These are phyloP conservation scores for Papilio aristodemus DNA, from an alignment of 1,140 invertebrate species.

Conservation along the genomic window DNA sequence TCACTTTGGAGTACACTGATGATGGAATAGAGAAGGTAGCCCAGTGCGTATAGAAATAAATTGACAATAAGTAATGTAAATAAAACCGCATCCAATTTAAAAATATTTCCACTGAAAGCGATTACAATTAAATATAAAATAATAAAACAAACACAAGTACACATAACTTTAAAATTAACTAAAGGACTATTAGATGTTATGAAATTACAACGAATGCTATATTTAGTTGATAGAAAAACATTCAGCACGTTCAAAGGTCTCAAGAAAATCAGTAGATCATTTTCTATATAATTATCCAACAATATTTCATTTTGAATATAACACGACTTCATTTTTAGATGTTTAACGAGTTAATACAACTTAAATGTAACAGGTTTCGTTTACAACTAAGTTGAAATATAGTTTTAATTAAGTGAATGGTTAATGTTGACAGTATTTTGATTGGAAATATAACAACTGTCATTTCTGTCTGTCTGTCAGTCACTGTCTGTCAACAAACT, in stretches of 20 bases:
- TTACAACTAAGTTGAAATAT: background rate
- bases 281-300: background rate
- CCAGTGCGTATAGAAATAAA: background rate
- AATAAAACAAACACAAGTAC: background rate
- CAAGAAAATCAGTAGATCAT: background rate
- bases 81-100: background rate
- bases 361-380: background rate
- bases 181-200: conserved; percentile 1
- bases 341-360: too few relatives aligned
- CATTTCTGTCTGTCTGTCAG: too few relatives aligned
- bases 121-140: background rate
- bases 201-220: background rate
- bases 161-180: background rate
- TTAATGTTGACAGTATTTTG: background rate
- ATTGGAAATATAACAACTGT: background rate
- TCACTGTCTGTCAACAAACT: too few relatives aligned
- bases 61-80: background rate
- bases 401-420: background rate
- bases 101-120: background rate
- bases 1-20: background rate
- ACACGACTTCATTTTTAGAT: background rate
- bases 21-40: background rate
- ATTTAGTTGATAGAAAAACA: background rate
- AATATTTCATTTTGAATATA: background rate
- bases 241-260: background rate